Conservation (phyloP, 2,888 invertebrate species). For the Chymomyza amoena region DNA sequence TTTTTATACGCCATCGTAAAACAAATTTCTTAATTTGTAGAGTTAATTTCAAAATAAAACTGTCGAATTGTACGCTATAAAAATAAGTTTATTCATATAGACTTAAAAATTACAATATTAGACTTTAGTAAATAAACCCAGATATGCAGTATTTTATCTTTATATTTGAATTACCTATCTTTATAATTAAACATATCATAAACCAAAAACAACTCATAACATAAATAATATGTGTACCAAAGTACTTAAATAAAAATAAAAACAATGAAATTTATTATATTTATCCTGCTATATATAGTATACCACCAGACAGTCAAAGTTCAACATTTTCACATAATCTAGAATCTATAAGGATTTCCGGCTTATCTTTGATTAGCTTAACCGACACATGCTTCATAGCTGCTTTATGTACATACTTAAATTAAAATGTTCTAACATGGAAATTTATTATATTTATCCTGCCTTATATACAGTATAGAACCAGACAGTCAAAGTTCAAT, state of each 20-base stretch:
- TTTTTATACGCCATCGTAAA: no score
- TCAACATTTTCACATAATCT: background rate
- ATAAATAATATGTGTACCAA: background rate
- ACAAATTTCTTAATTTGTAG: no score
- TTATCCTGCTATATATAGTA: background rate
- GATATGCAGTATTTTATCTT: no score
- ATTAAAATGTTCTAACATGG: background rate
- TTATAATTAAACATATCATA: background rate
- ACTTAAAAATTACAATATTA: no score
- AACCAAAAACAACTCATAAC: background rate
- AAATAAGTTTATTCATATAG: no score
- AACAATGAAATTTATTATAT: background rate
- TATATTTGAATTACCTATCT: no score
- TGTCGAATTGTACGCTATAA: no score
- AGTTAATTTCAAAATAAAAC: no score
- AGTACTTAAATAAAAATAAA: no score
- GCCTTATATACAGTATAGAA: background rate
- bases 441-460: background rate
- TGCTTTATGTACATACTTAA: background rate
- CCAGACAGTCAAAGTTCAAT: background rate
- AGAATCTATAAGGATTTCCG: background rate
- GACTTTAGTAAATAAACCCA: no score
- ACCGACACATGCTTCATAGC: background rate
- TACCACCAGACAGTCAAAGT: background rate
- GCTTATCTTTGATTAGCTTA: background rate